These are phyloP conservation scores for Paracanthobrama guichenoti DNA, from an alignment of 2,113 vertebrate species.

Conservation along the genomic window DNA sequence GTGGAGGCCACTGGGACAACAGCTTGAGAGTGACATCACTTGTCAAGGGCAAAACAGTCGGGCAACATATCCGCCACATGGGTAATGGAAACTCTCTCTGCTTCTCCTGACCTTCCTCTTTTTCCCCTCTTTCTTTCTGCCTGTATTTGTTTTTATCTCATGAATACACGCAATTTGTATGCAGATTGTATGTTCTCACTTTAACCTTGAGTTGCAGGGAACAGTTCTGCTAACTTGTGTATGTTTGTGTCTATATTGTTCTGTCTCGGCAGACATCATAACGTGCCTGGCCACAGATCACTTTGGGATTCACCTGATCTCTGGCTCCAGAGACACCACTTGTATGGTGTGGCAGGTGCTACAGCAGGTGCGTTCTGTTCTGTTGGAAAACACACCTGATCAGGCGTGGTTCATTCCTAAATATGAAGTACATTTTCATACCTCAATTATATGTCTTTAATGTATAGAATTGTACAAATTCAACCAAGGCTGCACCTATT, in stretches of 20 bases:
- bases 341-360: conserved; percentile 98
- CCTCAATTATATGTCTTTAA: not conserved
- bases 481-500: not conserved
- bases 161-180: not conserved
- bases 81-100: conserved; percentile 70
- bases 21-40: conserved; percentile 93
- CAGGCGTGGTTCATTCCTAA: not conserved
- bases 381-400: not conserved
- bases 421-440: not conserved
- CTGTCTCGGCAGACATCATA: conserved; percentile 82
- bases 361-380: conserved; percentile 81
- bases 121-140: not conserved
- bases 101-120: not conserved
- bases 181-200: too few species aligned
- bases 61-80: conserved; percentile 92
- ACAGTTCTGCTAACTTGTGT: conserved; percentile 23
- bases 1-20: conserved; percentile 96
- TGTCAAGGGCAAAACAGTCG: conserved; percentile 87
- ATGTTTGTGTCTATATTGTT: not conserved
- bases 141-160: not conserved
- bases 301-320: conserved; percentile 94
- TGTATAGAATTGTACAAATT: not conserved
- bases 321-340: conserved; percentile 94
- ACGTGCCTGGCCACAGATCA: conserved; percentile 94
- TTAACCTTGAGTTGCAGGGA: not conserved